Evolutionary conservation across 2,113 vertebrate species (phyloP).

Genomic region (Triplophysa rosa): DNA sequence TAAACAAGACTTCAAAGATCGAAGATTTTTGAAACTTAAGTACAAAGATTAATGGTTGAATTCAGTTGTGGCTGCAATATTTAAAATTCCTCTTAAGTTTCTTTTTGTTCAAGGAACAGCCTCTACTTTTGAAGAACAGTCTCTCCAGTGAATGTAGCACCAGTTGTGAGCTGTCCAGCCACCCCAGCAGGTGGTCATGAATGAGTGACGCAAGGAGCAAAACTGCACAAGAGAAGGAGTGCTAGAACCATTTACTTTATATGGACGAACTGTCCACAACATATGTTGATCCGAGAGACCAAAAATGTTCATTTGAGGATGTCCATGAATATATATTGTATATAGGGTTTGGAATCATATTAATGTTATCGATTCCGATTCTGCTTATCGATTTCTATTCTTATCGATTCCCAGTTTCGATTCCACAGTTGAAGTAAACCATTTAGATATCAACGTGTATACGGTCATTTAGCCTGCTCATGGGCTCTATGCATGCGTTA

Average conservation of each 20-base stretch:
- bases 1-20: not conserved
- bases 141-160: constrained; percentile 14
- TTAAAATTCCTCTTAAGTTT: not conserved
- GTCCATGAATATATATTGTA: constrained; percentile 36
- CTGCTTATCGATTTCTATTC: no score
- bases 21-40: not conserved
- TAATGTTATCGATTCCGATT: no score
- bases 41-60: not conserved
- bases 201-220: constrained; percentile 1
- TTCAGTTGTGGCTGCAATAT: no score
- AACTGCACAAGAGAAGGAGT: constrained; percentile 2
- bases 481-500: no score
- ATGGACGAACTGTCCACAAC: constrained; percentile 1
- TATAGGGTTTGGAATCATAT: no score
- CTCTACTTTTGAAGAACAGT: not conserved
- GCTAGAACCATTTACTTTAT: not conserved
- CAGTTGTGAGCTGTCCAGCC: not conserved
- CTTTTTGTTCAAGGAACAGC: not conserved
- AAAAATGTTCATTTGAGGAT: constrained; percentile 28
- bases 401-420: no score
- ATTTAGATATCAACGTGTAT: no score
- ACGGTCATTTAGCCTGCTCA: no score
- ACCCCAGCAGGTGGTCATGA: not conserved
- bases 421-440: no score
- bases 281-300: constrained; percentile 21